Base-by-base conservation (phyloP, 2,888 invertebrate genomes). In the Thalpophila matura region DNA sequence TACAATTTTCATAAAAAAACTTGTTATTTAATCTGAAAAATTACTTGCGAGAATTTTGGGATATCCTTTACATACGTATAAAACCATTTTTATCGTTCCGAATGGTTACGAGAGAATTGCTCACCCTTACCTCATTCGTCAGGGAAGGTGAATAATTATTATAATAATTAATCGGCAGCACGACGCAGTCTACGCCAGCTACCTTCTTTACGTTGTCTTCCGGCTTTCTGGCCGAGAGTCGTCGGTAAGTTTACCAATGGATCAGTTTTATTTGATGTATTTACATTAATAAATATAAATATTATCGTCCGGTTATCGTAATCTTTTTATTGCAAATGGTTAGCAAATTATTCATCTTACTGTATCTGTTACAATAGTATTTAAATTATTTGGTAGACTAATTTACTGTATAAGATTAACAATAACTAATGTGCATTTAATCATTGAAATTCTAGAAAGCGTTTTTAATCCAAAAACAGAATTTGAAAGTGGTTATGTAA, bases 391-490 rank as follows among this genome's bases (percentile, higher is more conserved):
- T 7, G 9, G 14, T 4, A 27, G n/a, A 12, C 9, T 42, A 40
- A n/a, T n/a, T 4, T 18, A 35, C 16, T 43, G 18, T 46, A 47
- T 46, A n/a, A n/a, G n/a, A n/a, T n/a, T n/a, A n/a, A 33, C 27
- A 67, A 37, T 46, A 7, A 29, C 20, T 51, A 51, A 42, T 33
- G 1, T 20, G 9, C 7, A 29, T 14, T 40, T 14, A 45, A 37
- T 26, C n/a, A 5, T 37, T 16, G 9, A 42, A 46, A 55, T 56
- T 20, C 7, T 22, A 38, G 50, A 75, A 54, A 62, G 53, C 42
- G 20, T 42, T 20, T 20, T 22, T 14, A 29, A 49, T 38, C 3
- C 10, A 27, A 42, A 54, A 62, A 53, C 3, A 26, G 6, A 47
- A 29, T 10, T 47, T 45, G 22, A 53, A 64, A 55, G 35, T 50